A percentile compares a stretch with the other conserved stretches of the same genome.
phyloP scores from a whole-genome alignment of 2,888 invertebrate species.

The Auanema freiburgensis region DNA sequence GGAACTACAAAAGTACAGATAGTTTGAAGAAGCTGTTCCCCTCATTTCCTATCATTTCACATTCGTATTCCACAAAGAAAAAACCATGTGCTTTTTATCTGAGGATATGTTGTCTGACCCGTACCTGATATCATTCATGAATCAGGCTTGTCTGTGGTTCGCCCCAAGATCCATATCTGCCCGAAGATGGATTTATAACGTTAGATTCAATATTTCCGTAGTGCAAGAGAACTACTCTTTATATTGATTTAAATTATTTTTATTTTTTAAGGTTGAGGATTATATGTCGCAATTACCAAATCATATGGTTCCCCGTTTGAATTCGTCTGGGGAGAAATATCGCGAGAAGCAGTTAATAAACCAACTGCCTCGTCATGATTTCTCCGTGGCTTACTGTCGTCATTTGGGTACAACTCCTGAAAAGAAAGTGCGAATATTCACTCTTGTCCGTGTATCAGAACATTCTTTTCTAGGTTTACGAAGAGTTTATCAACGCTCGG shows the following conservation, averaged over 20 bases:
- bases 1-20: no score
- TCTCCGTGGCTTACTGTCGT: conserved; percentile 84
- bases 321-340: conserved; percentile 79
- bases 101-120: conserved; percentile 44
- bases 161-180: neutral
- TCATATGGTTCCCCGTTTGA: conserved; percentile 78
- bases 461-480: conserved; percentile 71
- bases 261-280: conserved; percentile 77
- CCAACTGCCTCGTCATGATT: conserved; percentile 87
- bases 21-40: no score
- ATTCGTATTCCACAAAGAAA: no score
- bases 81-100: conserved; percentile 30
- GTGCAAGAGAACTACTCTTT: no score
- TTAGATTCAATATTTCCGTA: neutral
- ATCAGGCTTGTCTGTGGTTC: conserved; percentile 6
- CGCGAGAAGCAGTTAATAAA: conserved; percentile 78
- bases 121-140: conserved; percentile 37
- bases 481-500: conserved; percentile 89
- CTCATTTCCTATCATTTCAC: no score
- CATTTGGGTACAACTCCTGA: conserved; percentile 75
- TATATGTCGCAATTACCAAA: conserved; percentile 87
- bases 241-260: neutral
- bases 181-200: neutral
- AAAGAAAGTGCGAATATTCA: conserved; percentile 45
- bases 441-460: conserved; percentile 37